A percentile compares a stretch with the other conserved stretches of the same genome.
Evolutionary conservation across 2,888 invertebrate species (phyloP).

Genomic region (Glaucopsyche alexis): DNA sequence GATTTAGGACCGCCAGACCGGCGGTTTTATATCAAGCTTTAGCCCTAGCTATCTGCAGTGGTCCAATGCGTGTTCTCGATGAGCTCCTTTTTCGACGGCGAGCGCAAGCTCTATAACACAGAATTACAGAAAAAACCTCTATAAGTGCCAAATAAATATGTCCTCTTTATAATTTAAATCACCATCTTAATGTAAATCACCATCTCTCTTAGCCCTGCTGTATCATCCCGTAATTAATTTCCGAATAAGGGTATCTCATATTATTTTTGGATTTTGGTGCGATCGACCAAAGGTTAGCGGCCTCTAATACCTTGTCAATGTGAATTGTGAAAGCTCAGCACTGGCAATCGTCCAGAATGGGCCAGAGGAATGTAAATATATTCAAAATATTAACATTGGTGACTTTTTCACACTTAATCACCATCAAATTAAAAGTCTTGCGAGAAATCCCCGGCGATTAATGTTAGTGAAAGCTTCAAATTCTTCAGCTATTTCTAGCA

Average conservation of each 20-base stretch:
- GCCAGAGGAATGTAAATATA: slow-evolving; percentile 49
- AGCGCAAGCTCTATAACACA: too few relatives aligned
- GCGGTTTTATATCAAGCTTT: too few relatives aligned
- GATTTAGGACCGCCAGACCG: too few relatives aligned
- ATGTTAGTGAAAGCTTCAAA: not conserved
- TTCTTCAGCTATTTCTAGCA: not conserved
- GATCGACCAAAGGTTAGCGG: not conserved
- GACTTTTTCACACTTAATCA: slow-evolving; percentile 21
- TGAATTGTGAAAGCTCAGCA: slow-evolving; percentile 39
- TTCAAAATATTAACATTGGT: slow-evolving; percentile 51
- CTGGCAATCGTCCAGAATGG: slow-evolving; percentile 51
- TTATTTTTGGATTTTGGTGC: not conserved
- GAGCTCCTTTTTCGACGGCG: too few relatives aligned
- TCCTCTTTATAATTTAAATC: too few relatives aligned
- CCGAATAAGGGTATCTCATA: not conserved
- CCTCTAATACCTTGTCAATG: slow-evolving; percentile 25
- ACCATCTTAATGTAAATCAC: too few relatives aligned
- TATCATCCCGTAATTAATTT: too few relatives aligned
- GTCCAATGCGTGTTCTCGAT: too few relatives aligned
- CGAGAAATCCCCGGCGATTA: not conserved
- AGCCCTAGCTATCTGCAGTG: too few relatives aligned
- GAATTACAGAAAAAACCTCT: too few relatives aligned
- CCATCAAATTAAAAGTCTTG: slow-evolving; percentile 4
- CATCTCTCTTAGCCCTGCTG: too few relatives aligned
- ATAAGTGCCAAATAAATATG: too few relatives aligned